Conservation (phyloP, 2,797 vertebrate species). For the Phataginus tetradactyla region DNA sequence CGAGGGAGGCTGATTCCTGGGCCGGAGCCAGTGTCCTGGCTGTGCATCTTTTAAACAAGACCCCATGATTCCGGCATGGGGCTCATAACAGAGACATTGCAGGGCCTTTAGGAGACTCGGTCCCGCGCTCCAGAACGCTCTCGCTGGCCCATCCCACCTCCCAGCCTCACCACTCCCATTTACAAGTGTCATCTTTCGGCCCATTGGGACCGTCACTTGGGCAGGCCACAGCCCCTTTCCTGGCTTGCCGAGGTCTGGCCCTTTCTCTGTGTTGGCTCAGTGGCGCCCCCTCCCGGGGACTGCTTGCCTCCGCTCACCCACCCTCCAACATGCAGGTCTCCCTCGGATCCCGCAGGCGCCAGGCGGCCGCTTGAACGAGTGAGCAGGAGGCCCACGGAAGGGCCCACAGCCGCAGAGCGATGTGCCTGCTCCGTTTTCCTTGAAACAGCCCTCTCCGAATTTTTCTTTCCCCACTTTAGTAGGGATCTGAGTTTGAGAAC, state of each 20-base stretch:
- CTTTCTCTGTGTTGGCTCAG: background rate
- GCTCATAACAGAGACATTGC: rapidly evolving
- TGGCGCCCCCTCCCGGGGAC: rapidly evolving
- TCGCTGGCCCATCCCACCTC: rapidly evolving
- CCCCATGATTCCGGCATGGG: rapidly evolving
- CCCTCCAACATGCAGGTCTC: rapidly evolving
- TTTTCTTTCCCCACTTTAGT: background rate
- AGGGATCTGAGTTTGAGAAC: background rate
- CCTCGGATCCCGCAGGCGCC: background rate
- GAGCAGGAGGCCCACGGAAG: rapidly evolving
- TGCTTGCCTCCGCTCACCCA: rapidly evolving
- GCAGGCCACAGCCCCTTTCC: rapidly evolving
- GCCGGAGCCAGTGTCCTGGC: rapidly evolving
- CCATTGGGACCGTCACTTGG: rapidly evolving
- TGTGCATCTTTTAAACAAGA: background rate
- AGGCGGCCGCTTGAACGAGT: rapidly evolving
- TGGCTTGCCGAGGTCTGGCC: no score
- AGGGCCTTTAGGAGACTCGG: rapidly evolving
- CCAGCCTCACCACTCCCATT: rapidly evolving
- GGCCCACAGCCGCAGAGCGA: rapidly evolving
- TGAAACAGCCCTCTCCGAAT: background rate
- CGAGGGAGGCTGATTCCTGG: background rate
- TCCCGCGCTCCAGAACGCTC: rapidly evolving
- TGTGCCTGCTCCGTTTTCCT: rapidly evolving
- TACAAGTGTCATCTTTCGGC: background rate